A percentile compares a stretch with the other conserved stretches of the same genome.
Conservation (phyloP, 2,888 invertebrate genomes). For the Yponomeuta cagnagella region DNA sequence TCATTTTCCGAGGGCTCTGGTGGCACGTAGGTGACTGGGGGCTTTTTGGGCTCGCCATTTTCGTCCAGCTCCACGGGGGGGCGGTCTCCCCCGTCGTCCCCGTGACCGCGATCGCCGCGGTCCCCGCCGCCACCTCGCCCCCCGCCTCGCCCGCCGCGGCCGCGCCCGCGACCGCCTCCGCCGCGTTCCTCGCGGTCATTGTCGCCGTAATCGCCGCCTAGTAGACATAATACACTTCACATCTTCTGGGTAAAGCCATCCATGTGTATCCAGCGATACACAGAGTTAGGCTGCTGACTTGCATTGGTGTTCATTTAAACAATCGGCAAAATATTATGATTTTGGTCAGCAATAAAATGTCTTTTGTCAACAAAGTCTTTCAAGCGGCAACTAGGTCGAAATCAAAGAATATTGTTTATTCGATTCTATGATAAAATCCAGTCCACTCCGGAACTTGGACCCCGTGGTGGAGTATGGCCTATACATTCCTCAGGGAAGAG, state of each 20-base stretch:
- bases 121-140: slow-evolving; percentile 26
- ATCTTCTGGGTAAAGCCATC: background rate
- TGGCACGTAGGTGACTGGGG: slow-evolving; percentile 79
- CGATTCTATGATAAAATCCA: no score
- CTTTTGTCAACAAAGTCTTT: no score
- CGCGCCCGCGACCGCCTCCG: slow-evolving; percentile 34
- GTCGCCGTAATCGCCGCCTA: slow-evolving; percentile 33
- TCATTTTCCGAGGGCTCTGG: slow-evolving; percentile 84
- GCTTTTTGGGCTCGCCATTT: slow-evolving; percentile 54
- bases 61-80: slow-evolving; percentile 22
- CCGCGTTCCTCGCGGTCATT: slow-evolving; percentile 41
- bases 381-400: no score
- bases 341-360: no score
- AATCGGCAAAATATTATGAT: no score
- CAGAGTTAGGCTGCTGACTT: no score
- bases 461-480: no score
- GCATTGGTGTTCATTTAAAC: no score
- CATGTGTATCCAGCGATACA: no score
- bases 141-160: slow-evolving; percentile 31
- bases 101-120: slow-evolving; percentile 25
- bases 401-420: no score
- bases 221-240: background rate
- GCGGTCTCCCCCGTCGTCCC: slow-evolving; percentile 33
- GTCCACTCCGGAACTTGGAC: no score
- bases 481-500: no score